Base-by-base conservation (phyloP, 2,888 invertebrate species). In the Cheilosia soror region DNA sequence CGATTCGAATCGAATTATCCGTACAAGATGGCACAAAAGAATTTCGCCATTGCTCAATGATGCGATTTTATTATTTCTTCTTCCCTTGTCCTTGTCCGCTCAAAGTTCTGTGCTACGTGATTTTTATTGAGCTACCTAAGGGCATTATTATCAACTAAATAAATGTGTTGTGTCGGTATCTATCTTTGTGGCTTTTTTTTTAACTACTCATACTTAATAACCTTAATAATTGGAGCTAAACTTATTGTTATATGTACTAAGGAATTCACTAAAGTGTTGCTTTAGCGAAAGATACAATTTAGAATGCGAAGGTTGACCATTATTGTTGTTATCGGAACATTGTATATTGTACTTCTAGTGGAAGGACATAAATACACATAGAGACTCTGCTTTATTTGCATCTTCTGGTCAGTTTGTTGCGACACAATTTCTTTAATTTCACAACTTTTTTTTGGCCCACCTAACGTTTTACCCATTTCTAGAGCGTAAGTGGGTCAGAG, bases 61-160 rank as follows among this genome's bases (percentile, higher is more conserved):
- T 72, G 66, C 47, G 51, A 60, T 76, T 76, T 49, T 71, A 60
- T 60, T 49, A 37, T 49, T 29, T 49, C 37, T 40, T 5, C 7
- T 13, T 33, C 47, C 29, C 33, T 42, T 5, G 25, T 51, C 4
- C 15, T 20, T 37, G 11, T 37, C 31, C 31, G 33, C 44, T 44
- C 7, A 25, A 55, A 37, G 31, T 7, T 33, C n/a, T 42, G 31
- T 42, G 58, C 25, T 53, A 53, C 62, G 62, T 77, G 77, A 77
- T 69, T 69, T 76, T 77, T 77, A 77, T 62, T 69, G 62, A 15
- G 44, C 53, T 42, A 15, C 62, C 60, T 60, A 25, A 53, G 60
- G 60, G 31, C 37, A 33, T 65, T 66, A 65, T 65, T 75, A 51
- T 40, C 55, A 15, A 57, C 42, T 44, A 69, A 44, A 58, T 60